Conservation (phyloP, 35 echinoderm and acorn worm species). For the Eucidaris tribuloides region DNA sequence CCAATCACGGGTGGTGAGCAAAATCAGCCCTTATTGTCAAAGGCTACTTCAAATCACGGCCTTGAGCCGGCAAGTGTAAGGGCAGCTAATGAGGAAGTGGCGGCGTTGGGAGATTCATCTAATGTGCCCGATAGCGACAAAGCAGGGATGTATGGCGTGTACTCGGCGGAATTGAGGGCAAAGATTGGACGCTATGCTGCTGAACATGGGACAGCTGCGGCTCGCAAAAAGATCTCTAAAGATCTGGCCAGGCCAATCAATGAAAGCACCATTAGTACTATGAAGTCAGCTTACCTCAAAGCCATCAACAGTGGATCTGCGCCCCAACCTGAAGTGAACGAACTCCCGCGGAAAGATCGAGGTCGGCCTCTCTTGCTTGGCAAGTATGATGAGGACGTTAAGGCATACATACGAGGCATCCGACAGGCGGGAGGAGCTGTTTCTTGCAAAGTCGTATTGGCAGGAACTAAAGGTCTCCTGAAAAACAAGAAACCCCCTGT, state of each 20-base stretch:
- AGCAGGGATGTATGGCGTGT: conserved; percentile 24
- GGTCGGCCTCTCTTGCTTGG: conserved; percentile 5
- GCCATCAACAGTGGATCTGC: background rate
- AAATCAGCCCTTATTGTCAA: too few species aligned
- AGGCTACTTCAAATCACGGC: too few species aligned
- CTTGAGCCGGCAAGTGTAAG: too few species aligned
- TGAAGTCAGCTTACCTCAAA: conserved; percentile 38
- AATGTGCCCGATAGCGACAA: too few species aligned
- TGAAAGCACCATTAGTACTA: conserved; percentile 29
- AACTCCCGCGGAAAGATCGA: background rate
- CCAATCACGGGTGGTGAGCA: too few species aligned
- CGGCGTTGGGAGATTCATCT: too few species aligned
- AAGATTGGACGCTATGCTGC: conserved; percentile 57
- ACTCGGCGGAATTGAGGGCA: background rate
- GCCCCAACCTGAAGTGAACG: too few species aligned
- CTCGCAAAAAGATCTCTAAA: conserved; percentile 30
- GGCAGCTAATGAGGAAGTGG: too few species aligned
- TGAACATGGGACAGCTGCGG: conserved; percentile 24
- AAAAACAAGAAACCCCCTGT: background rate
- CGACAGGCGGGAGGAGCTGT: background rate
- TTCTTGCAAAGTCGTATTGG: background rate
- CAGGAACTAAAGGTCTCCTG: background rate
- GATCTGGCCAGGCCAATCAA: conserved; percentile 15
- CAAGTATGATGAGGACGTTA: background rate
- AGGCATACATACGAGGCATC: background rate